Conservation (phyloP, 1,140 invertebrate species). For the Rhopalosiphum padi region DNA sequence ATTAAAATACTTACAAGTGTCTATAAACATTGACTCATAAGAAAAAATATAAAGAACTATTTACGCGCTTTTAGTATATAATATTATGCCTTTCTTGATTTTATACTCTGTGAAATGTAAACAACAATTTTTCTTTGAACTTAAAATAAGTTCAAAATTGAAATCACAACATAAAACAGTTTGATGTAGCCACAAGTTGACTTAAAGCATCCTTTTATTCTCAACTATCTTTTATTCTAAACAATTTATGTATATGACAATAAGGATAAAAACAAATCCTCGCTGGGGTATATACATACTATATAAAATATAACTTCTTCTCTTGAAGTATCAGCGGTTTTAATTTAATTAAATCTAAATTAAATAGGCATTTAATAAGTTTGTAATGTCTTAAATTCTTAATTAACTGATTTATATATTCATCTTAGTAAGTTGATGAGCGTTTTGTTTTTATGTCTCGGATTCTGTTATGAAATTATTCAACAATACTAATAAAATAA, state of each 20-base stretch:
- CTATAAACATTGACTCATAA: not conserved
- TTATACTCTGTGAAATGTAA: not conserved
- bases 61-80: not conserved
- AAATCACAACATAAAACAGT: not conserved
- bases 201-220: not conserved
- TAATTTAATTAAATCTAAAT: constrained; percentile 36
- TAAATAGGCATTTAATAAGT: not conserved
- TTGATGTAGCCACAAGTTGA: not conserved
- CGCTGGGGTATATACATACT: not conserved
- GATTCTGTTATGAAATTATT: no score
- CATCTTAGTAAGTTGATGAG: not conserved
- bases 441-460: not conserved
- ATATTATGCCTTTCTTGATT: not conserved
- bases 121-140: not conserved
- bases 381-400: not conserved
- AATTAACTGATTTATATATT: not conserved
- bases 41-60: not conserved
- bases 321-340: not conserved
- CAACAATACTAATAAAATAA: no score
- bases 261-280: not conserved
- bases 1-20: not conserved
- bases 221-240: not conserved
- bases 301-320: not conserved
- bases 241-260: not conserved
- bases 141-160: not conserved